Percentiles rank a stretch among this genome's conserved stretches.
phyloP scores from a whole-genome alignment of 2,113 vertebrate genomes.

The Crotalus tigris region DNA sequence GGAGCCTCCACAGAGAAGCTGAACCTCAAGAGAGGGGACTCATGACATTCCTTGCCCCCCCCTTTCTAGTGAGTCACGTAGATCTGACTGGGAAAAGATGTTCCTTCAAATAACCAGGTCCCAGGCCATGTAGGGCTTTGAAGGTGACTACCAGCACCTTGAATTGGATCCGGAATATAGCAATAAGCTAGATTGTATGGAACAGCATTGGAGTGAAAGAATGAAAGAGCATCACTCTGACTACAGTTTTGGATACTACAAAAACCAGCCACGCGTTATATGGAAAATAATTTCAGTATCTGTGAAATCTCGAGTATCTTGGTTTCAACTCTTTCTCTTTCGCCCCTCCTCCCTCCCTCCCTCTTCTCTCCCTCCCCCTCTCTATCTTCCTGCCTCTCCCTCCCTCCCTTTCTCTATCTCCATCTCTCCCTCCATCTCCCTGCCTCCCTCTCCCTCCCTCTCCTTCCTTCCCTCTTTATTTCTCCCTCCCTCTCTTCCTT shows the following conservation, averaged over 20 bases:
- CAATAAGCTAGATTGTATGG: not conserved
- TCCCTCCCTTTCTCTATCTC: too few relatives aligned
- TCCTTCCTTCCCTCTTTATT: rapidly evolving
- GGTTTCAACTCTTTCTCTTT: too few relatives aligned
- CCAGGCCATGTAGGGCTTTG: too few relatives aligned
- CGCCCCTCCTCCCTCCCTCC: too few relatives aligned
- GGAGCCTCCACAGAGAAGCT: not conserved
- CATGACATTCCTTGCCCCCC: not conserved
- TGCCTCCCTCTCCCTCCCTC: too few relatives aligned
- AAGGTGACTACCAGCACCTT: not conserved
- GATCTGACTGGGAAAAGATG: not conserved
- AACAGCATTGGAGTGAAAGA: not conserved
- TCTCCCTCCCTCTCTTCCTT: too few relatives aligned
- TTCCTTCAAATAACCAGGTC: not conserved
- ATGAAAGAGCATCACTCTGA: not conserved
- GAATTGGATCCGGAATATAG: not conserved
- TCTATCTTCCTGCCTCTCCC: too few relatives aligned
- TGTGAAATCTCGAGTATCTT: not conserved
- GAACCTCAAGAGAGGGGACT: not conserved
- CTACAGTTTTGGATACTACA: not conserved
- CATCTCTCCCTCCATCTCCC: rapidly evolving
- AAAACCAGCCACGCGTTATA: not conserved
- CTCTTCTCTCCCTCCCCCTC: too few relatives aligned
- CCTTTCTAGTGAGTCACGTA: not conserved
- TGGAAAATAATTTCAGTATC: not conserved